phyloP scores from a whole-genome alignment of 2,797 vertebrate genomes.

The Microctenopoma steveboyesi region DNA sequence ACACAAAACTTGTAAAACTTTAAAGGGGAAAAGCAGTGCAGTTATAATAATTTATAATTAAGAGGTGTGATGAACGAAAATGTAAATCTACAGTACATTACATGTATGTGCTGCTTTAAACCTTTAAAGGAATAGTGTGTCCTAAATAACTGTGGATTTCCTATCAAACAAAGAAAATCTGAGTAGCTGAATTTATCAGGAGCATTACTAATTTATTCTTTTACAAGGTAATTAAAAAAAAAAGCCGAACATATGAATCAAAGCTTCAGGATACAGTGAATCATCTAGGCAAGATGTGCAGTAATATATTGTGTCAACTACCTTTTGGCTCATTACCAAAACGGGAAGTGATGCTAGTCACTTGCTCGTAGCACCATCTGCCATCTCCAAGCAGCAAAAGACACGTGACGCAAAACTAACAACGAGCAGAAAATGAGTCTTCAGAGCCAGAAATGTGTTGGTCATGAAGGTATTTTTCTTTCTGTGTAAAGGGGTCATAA shows the following conservation, averaged over 20 bases:
- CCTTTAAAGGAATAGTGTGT: too few relatives aligned
- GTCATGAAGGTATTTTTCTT: background rate
- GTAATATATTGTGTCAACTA: slow-evolving; percentile 22
- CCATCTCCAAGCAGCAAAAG: slow-evolving; percentile 29
- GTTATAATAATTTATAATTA: background rate
- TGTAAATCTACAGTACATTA: background rate
- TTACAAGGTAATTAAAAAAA: too few relatives aligned
- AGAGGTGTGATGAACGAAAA: background rate
- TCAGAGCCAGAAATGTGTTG: slow-evolving; percentile 19
- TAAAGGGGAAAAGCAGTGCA: background rate
- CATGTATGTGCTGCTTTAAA: too few relatives aligned
- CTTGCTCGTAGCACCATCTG: slow-evolving; percentile 41
- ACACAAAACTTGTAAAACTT: slow-evolving; percentile 2
- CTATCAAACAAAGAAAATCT: too few relatives aligned
- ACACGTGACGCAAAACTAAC: slow-evolving; percentile 22
- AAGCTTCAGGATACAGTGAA: background rate
- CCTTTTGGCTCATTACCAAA: slow-evolving; percentile 15
- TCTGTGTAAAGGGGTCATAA: background rate
- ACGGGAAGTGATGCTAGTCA: slow-evolving; percentile 25
- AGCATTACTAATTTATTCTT: too few relatives aligned
- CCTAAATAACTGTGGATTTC: too few relatives aligned
- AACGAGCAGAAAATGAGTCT: slow-evolving; percentile 10
- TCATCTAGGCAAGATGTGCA: slow-evolving; percentile 5
- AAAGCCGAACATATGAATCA: background rate
- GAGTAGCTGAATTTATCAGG: too few relatives aligned